Base-by-base conservation (phyloP, 2,888 invertebrate genomes). In the Drosophila lutescens region DNA sequence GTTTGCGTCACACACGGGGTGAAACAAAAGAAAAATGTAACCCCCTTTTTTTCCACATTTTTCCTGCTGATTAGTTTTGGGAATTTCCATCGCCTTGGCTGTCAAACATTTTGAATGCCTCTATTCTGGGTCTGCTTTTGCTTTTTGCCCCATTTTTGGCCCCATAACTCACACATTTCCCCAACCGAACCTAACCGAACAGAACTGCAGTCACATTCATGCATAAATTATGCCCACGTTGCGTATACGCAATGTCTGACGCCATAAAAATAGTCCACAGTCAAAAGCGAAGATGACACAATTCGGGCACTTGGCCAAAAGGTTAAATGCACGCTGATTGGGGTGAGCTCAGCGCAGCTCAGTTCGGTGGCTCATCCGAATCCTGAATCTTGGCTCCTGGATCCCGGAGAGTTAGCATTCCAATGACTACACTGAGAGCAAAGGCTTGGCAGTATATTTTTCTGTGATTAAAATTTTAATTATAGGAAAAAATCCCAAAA, bases 61-160 rank as follows among this genome's bases (percentile, higher is more conserved):
- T 75, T 67, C 51, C 55, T 65, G 61, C 78, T 83, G 83, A 83
- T 83, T 83, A 83, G 86, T 79, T 83, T 80, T 86, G 83, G 83
- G 83, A 86, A 79, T 86, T 80, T 59, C 68, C 67, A 67, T 62
- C 70, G 70, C 72, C 60, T 77, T 50, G 78, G 70, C 80, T 70
- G 60, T 72, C 56, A 63, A 58, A 58, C 57, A 59, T 44, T 68
- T 68, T 68, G 55, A 74, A 60, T 61, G 68, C 60, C 2, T 23
- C 34, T 34, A 12, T 55, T 73, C 66, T 73, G 51, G 32, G 51
- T 36, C 69, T 50, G 43, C 51, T 10, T 41, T 41, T 41, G 41
- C 26, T 26, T 26, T 23, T 26, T 26, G 41, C 41, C 40, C 30
- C 9, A 32, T 38, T 10, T 41, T 41, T 41, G 43, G 43, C 23